Conservation (phyloP, 92 coral and sea anemone species). For the Phenganax marumi region DNA sequence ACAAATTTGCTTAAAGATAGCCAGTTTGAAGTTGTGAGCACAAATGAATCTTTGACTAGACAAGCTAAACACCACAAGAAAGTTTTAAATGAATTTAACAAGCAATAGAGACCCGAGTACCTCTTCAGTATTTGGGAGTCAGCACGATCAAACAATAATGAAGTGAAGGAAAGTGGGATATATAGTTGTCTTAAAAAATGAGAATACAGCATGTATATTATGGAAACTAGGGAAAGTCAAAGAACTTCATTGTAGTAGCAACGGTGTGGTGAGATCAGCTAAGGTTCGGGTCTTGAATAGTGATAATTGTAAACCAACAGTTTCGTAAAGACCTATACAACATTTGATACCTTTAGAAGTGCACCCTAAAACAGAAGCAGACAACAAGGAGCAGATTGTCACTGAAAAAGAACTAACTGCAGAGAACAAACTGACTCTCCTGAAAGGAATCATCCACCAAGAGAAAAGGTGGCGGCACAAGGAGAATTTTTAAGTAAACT, state of each 20-base stretch:
- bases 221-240: slow-evolving; percentile 33
- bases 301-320: background rate
- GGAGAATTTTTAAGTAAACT: background rate
- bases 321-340: slow-evolving; percentile 24
- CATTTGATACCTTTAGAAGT: slow-evolving; percentile 27
- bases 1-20: background rate
- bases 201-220: background rate
- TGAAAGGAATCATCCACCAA: too few relatives aligned
- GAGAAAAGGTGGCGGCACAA: too few relatives aligned
- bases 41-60: slow-evolving; percentile 8
- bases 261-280: slow-evolving; percentile 23
- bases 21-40: background rate
- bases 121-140: background rate
- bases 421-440: background rate
- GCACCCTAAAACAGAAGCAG: background rate
- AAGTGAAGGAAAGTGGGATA: slow-evolving; percentile 12
- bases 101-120: slow-evolving; percentile 8
- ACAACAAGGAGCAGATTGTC: background rate
- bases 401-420: background rate
- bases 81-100: background rate
- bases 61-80: background rate
- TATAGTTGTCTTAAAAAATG: slow-evolving; percentile 31
- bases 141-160: background rate
- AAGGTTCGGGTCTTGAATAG: slow-evolving; percentile 23
- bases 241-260: slow-evolving; percentile 11